These are phyloP conservation scores for Epinephelus coioides DNA, from an alignment of 2,797 vertebrate genomes.

Conservation along the genomic window DNA sequence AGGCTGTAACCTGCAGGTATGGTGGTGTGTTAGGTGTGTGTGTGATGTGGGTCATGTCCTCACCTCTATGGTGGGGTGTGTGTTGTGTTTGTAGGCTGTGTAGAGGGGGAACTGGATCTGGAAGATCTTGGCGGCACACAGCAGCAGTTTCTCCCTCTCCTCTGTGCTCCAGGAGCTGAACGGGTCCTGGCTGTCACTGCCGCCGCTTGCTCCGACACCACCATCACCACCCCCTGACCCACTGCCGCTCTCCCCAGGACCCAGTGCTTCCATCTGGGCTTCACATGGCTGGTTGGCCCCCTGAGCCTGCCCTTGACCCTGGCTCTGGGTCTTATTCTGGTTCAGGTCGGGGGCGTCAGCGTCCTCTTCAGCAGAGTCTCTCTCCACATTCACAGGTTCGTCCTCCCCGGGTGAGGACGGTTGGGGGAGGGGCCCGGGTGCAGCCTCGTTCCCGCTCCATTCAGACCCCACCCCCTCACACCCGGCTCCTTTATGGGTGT, in stretches of 20 bases:
- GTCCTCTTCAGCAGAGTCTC: slow-evolving; percentile 92
- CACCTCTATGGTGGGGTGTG: slow-evolving; percentile 98
- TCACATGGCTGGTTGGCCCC: slow-evolving; percentile 65
- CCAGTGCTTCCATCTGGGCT: slow-evolving; percentile 85
- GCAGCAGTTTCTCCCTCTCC: slow-evolving; percentile 96
- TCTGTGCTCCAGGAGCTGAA: slow-evolving; percentile 95
- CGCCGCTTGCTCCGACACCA: slow-evolving; percentile 73
- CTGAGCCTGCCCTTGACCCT: slow-evolving; percentile 65
- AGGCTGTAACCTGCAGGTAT: not conserved
- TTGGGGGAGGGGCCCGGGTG: slow-evolving; percentile 81
- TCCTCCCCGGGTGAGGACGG: slow-evolving; percentile 88
- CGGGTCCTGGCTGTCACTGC: slow-evolving; percentile 84
- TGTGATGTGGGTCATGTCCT: not conserved
- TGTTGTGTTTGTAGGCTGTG: slow-evolving; percentile 99
- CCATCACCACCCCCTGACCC: slow-evolving; percentile 70
- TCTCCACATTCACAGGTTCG: slow-evolving; percentile 93
- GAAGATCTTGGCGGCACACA: slow-evolving; percentile 99
- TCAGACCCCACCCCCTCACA: slow-evolving; percentile 85
- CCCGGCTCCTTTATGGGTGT: slow-evolving; percentile 68
- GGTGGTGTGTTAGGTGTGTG: not conserved
- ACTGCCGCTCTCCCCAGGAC: slow-evolving; percentile 78
- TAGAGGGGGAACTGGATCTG: slow-evolving; percentile 99
- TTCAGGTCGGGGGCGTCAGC: slow-evolving; percentile 74
- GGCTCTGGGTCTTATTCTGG: slow-evolving; percentile 74
- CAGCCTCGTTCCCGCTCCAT: slow-evolving; percentile 83